These are phyloP conservation scores for Heliconius ethilla DNA, from an alignment of 2,888 invertebrate genomes.

Conservation along the genomic window DNA sequence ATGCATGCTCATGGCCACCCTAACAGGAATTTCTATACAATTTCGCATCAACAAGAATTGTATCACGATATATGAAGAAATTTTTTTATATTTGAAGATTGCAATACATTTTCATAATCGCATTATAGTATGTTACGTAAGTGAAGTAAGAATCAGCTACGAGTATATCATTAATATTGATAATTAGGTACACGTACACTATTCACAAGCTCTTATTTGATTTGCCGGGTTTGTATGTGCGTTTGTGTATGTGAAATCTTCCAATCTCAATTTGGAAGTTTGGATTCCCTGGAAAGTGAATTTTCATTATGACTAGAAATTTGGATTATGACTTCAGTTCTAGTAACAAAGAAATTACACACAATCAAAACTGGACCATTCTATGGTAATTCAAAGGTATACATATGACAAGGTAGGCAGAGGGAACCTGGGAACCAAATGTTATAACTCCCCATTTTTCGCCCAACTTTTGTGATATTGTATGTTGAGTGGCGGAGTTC, in stretches of 20 bases:
- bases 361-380: too few relatives aligned
- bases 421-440: too few relatives aligned
- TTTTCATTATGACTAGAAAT: too few relatives aligned
- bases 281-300: too few relatives aligned
- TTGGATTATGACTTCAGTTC: too few relatives aligned
- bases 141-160: neutral
- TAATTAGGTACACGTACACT: neutral
- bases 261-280: too few relatives aligned
- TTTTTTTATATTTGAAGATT: conserved; percentile 26
- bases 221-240: too few relatives aligned
- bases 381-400: too few relatives aligned
- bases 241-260: too few relatives aligned
- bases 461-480: neutral
- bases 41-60: conserved; percentile 28
- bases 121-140: conserved; percentile 4
- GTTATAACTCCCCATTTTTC: too few relatives aligned
- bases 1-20: conserved; percentile 4
- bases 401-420: neutral
- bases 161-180: neutral
- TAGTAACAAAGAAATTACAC: too few relatives aligned
- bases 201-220: too few relatives aligned
- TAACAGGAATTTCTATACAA: conserved; percentile 29
- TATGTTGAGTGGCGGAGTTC: neutral
- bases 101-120: conserved; percentile 8
- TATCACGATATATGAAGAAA: conserved; percentile 35